These are phyloP conservation scores for Lepeophtheirus salmonis DNA, from an alignment of 1,140 invertebrate genomes.

Conservation along the genomic window DNA sequence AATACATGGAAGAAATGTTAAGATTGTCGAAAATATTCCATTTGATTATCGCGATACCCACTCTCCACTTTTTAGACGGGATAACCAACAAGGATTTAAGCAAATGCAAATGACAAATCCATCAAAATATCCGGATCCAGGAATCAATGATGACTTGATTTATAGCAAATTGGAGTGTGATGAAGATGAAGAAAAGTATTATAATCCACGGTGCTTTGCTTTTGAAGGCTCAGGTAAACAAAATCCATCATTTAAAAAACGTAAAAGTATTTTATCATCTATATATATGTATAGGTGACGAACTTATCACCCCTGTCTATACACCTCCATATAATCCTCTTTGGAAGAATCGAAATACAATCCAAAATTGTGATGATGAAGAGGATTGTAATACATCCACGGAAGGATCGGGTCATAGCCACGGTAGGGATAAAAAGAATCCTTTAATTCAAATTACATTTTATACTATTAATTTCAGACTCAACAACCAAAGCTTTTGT, in stretches of 20 bases:
- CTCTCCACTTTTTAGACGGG: not conserved
- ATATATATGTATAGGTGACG: constrained; percentile 36
- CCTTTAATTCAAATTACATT: no score
- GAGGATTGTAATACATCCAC: not conserved
- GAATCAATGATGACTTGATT: constrained; percentile 10
- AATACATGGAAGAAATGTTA: constrained; percentile 34
- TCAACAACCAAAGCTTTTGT: not conserved
- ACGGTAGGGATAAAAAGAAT: no score
- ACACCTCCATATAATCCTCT: constrained; percentile 51
- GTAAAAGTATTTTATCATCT: no score
- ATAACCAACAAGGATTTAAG: not conserved
- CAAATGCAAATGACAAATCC: constrained; percentile 14
- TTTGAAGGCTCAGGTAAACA: constrained; percentile 13
- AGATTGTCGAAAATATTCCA: constrained; percentile 26
- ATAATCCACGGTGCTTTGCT: constrained; percentile 8
- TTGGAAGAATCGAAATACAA: constrained; percentile 20
- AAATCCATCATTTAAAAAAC: not conserved
- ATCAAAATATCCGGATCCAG: not conserved
- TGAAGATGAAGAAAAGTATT: constrained; percentile 11
- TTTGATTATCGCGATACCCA: constrained; percentile 16
- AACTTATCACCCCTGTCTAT: constrained; percentile 76
- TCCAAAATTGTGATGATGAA: constrained; percentile 11
- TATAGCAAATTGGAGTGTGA: not conserved
- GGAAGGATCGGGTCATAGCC: not conserved
- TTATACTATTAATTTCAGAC: not conserved